Conservation (phyloP, 2,888 invertebrate genomes). For the Thyatira batis region DNA sequence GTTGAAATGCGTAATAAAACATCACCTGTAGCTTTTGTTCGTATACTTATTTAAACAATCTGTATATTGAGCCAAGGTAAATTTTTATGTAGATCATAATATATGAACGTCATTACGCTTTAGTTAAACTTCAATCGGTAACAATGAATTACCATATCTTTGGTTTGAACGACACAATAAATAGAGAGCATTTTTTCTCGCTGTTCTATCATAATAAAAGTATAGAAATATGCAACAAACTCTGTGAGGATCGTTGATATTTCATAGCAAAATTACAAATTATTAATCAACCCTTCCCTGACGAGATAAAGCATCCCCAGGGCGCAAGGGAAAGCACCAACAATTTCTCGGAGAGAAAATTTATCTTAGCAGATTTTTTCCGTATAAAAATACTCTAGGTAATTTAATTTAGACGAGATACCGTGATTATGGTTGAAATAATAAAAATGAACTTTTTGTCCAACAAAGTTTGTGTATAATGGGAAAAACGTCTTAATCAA, state of each 20-base stretch:
- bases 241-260: not conserved
- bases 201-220: not conserved
- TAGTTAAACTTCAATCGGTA: no score
- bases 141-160: no score
- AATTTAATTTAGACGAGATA: constrained; percentile 8
- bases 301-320: not conserved
- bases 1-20: not conserved
- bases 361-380: not conserved
- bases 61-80: no score
- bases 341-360: constrained; percentile 3
- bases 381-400: not conserved
- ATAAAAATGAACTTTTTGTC: not conserved
- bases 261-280: not conserved
- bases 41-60: no score
- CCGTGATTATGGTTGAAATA: constrained; percentile 11
- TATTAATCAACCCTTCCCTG: not conserved
- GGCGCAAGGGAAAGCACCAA: not conserved
- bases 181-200: not conserved
- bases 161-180: no score
- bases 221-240: not conserved
- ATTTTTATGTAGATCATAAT: no score
- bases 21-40: not conserved
- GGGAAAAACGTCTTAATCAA: not conserved
- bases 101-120: no score
- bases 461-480: not conserved